Base-by-base conservation (phyloP, 1,140 invertebrate genomes). In the Eriosoma lanigerum region DNA sequence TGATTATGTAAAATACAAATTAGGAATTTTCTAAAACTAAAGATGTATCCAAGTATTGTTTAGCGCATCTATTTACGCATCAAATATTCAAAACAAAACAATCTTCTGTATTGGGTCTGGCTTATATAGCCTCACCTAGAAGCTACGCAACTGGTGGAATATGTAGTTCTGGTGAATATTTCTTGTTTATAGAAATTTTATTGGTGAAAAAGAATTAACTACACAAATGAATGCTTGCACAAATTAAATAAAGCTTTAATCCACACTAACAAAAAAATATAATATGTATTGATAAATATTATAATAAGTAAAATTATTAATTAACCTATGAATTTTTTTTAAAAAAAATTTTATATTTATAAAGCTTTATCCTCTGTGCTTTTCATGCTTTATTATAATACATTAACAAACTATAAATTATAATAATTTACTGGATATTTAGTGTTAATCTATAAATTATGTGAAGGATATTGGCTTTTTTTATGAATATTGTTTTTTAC, bases 11-110 rank as follows among this genome's bases (percentile, higher is more conserved):
- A 52, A 70, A 50, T 4, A 60, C 15, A 26, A 60, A 78, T 72
- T 85, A 88, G 87, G 86, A 84, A 70, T 88, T 88, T 84, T 88
- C 87, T 72, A 84, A 85, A 70, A 82, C 85, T 54, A 76, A 81
- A 52, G 54, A 85, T 80, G 83, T 85, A 76, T 84, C 83, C 80
- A 81, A 85, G 44, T 87, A 84, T 83, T 89, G 88, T 83, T 84
- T 88, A 78, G 85, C 87, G 15, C 88, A 89, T 83, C 85, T 89
- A 62, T 88, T 88, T 83, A 89, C 88, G 2, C 87, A 88, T 83
- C 88, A 88, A 84, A 87, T 86, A 68, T 89, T 89, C 84, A 82
- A 80, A 76, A 83, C 84, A 81, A 83, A 84, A 76, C 83, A 84
- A 83, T 85, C 85, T 73, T 85, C 87, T 82, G 85, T 88, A 19